Base-by-base conservation (phyloP, 2,113 vertebrate genomes). In the Acanthochromis polyacanthus region DNA sequence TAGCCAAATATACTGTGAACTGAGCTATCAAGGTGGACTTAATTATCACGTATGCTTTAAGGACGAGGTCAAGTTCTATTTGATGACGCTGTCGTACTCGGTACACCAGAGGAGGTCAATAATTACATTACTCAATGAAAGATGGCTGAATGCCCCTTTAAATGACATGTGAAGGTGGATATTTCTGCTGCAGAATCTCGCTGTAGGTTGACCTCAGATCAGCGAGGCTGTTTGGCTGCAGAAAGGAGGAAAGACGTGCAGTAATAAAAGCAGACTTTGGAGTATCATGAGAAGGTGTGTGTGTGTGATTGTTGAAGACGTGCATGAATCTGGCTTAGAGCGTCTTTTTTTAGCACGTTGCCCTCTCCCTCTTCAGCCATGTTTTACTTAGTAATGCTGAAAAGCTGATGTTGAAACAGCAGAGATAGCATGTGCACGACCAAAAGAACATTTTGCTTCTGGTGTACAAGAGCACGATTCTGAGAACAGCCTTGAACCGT, bases 361-460 rank as follows among this genome's bases (percentile, higher is more conserved):
- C 0, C 30, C 30, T 30, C 30, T 5, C 30, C 30, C 40, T 38
- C 48, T 45, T 22, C 55, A 32, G 43, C 14, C 15, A 61, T 62
- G 43, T 48, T 55, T 73, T 46, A 63, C 78, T 60, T 59, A 74
- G 68, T 59, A 20, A 53, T 32, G 58, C 73, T 64, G 19, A 30
- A 52, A 64, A 45, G 43, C 38, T 65, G 23, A 67, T 62, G 56
- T 62, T 22, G 70, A 66, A 77, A 69, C 53, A 50, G 48, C 10
- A 20, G n/a, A 73, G 48, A 57, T 32, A 48, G 56, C 28, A 19
- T 8, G 51, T 51, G 19, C 56, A 6, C 16, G 23, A 28, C 30
- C 32, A 46, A 68, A 25, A 8, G 30, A 32, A 58, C 38, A 12
- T 60, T 46, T 52, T 14, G 46, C 67, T 60, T 20, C 28, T 55